Conservation (phyloP, 2,797 vertebrate species). For the Chloroceryle amazona region DNA sequence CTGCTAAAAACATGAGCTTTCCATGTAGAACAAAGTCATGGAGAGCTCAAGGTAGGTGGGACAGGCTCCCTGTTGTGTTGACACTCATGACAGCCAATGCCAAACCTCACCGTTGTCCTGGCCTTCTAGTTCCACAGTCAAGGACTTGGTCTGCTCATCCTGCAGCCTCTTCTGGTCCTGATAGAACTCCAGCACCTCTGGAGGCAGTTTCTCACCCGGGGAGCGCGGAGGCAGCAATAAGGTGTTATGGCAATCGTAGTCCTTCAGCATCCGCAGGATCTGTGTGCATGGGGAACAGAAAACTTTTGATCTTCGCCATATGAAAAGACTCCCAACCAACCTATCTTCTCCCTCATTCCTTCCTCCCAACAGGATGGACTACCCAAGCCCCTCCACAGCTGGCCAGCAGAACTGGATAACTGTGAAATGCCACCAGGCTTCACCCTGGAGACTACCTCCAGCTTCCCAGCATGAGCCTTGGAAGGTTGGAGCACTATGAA, state of each 20-base stretch:
- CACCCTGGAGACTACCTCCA: not conserved
- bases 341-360: not conserved
- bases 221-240: constrained; percentile 87
- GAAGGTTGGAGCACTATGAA: not conserved
- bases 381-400: not conserved
- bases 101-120: constrained; percentile 61
- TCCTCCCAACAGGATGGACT: not conserved
- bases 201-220: constrained; percentile 85
- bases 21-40: not conserved
- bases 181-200: constrained; percentile 86
- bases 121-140: constrained; percentile 24
- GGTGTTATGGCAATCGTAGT: constrained; percentile 82
- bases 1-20: not conserved
- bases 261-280: constrained; percentile 85
- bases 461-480: not conserved
- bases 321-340: not conserved
- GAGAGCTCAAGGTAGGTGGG: not conserved
- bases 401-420: not conserved
- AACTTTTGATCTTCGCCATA: not conserved
- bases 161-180: constrained; percentile 71
- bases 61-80: not conserved
- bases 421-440: not conserved
- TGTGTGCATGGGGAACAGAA: constrained; percentile 2
- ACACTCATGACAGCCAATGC: not conserved
- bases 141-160: constrained; percentile 54